These are phyloP conservation scores for Patella ulyssiponensis DNA, from an alignment of 2,888 invertebrate species.

Conservation along the genomic window DNA sequence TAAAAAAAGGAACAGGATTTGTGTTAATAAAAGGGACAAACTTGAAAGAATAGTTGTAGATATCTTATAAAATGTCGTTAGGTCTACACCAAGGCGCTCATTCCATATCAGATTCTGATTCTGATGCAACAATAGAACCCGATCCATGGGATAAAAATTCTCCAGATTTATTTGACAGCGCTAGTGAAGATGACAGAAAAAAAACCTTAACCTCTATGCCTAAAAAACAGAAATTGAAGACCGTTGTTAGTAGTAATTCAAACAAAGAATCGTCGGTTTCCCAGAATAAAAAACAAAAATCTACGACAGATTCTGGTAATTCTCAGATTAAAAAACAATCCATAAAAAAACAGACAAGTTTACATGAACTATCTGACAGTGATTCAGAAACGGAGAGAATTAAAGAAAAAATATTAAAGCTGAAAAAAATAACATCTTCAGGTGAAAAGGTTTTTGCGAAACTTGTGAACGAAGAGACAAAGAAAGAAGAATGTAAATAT, in stretches of 20 bases:
- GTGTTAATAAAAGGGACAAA: neutral
- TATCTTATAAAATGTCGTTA: neutral
- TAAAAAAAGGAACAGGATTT: neutral
- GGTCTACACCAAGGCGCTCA: constrained; percentile 25
- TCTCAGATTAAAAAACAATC: too few relatives aligned
- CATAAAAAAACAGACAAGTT: neutral
- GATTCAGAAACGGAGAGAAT: constrained; percentile 25
- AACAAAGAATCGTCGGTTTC: too few relatives aligned
- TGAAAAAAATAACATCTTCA: neutral
- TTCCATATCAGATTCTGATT: constrained; percentile 56
- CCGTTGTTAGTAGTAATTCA: too few relatives aligned
- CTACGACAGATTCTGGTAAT: too few relatives aligned
- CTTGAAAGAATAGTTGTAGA: neutral
- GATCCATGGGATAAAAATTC: constrained; percentile 39
- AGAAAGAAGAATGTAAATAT: constrained; percentile 78
- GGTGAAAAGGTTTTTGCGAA: neutral
- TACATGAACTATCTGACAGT: constrained; percentile 53
- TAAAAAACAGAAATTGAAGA: too few relatives aligned
- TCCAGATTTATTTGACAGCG: constrained; percentile 51
- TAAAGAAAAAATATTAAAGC: constrained; percentile 13
- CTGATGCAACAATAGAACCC: constrained; percentile 52
- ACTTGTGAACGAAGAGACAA: constrained; percentile 12
- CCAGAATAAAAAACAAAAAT: too few relatives aligned
- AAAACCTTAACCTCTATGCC: too few relatives aligned
- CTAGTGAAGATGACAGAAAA: constrained; percentile 22